A percentile compares a stretch with the other conserved stretches of the same genome.
phyloP scores from a whole-genome alignment of 53 echinoderm and acorn worm genomes.

The Echinarachnius parma region DNA sequence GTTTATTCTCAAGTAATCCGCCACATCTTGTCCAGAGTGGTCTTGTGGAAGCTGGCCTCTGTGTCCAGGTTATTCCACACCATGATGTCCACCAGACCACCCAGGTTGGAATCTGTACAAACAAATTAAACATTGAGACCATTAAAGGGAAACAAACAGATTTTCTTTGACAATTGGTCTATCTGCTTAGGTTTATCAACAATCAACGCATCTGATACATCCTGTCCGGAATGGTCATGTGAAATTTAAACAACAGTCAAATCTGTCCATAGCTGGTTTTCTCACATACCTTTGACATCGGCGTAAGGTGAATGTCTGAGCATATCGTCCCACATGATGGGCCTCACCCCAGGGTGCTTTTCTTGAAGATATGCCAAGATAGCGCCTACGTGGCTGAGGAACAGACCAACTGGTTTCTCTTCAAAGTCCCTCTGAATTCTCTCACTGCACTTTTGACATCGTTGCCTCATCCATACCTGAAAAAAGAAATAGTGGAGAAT shows the following conservation, averaged over 20 bases:
- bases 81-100: constrained; percentile 77
- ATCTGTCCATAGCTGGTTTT: no score
- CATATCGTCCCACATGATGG: constrained; percentile 97
- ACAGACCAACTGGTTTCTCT: constrained; percentile 40
- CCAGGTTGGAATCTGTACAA: constrained; percentile 58
- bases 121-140: no score
- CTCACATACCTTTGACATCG: constrained; percentile 63
- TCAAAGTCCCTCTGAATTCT: constrained; percentile 32
- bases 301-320: constrained; percentile 46
- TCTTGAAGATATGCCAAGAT: constrained; percentile 66
- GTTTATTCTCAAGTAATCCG: no score
- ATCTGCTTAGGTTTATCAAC: no score
- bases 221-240: no score
- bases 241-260: no score
- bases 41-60: constrained; percentile 39
- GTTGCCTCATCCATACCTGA: constrained; percentile 39
- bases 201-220: no score
- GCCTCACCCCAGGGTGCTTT: constrained; percentile 56
- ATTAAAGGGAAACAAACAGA: no score
- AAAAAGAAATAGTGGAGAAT: no score
- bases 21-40: constrained; percentile 54
- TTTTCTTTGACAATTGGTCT: no score
- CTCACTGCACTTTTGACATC: constrained; percentile 60
- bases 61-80: constrained; percentile 75
- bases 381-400: constrained; percentile 57